A percentile compares a stretch with the other conserved stretches of the same genome.
phyloP scores from a whole-genome alignment of 1,140 invertebrate species.

The Phthorimaea operculella region DNA sequence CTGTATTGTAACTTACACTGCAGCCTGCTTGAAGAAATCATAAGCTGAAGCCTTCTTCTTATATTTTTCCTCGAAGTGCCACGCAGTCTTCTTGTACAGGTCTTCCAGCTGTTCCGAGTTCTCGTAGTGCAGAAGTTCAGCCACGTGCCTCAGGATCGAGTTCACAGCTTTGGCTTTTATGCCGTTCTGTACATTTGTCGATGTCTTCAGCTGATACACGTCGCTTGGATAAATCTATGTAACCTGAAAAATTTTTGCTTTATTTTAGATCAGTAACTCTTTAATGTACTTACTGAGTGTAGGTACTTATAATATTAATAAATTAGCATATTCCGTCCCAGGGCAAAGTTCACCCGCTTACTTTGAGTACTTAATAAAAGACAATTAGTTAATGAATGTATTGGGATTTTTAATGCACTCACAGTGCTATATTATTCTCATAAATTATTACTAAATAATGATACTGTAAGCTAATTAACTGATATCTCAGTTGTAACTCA shows the following conservation, averaged over 20 bases:
- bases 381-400: too few relatives aligned
- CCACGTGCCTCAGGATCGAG: slow-evolving; percentile 97
- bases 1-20: slow-evolving; percentile 78
- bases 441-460: too few relatives aligned
- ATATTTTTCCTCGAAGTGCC: slow-evolving; percentile 98
- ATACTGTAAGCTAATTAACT: too few relatives aligned
- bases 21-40: slow-evolving; percentile 98
- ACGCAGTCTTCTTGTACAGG: slow-evolving; percentile 97
- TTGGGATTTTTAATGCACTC: too few relatives aligned
- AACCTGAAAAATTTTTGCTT: slow-evolving; percentile 72
- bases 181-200: slow-evolving; percentile 97
- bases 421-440: too few relatives aligned
- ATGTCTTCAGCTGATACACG: slow-evolving; percentile 98
- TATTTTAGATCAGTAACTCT: too few relatives aligned
- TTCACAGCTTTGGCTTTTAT: slow-evolving; percentile 99
- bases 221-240: slow-evolving; percentile 99
- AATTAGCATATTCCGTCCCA: too few relatives aligned
- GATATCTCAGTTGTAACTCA: too few relatives aligned
- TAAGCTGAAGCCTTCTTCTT: slow-evolving; percentile 96
- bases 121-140: slow-evolving; percentile 92
- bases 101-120: slow-evolving; percentile 94
- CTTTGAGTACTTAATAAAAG: too few relatives aligned
- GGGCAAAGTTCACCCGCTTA: too few relatives aligned
- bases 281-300: too few relatives aligned
- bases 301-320: too few relatives aligned